Evolutionary conservation across 2,113 vertebrate species (phyloP).

Genomic region (Hemiprocne comata): DNA sequence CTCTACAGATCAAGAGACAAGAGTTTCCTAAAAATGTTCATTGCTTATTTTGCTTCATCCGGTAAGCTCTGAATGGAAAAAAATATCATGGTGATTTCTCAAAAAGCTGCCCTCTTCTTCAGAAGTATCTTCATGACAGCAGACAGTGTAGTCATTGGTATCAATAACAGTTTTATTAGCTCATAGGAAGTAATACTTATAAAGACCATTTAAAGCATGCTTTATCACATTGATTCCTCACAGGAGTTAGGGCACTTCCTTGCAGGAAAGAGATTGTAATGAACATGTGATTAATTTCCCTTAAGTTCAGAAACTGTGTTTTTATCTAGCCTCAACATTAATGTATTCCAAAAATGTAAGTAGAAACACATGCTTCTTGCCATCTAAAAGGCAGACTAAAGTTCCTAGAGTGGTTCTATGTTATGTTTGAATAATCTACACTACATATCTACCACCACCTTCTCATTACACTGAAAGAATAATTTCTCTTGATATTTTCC

Average conservation of each 20-base stretch:
- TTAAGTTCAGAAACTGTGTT: not conserved
- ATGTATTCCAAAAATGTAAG: not conserved
- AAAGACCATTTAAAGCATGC: not conserved
- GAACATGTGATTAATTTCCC: not conserved
- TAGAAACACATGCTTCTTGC: not conserved
- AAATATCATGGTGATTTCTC: not conserved
- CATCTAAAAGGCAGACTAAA: not conserved
- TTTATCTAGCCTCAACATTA: not conserved
- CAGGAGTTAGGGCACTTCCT: not conserved
- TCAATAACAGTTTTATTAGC: not conserved
- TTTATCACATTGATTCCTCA: not conserved
- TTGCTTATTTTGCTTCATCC: not conserved
- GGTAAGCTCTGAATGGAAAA: not conserved
- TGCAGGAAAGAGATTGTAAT: not conserved
- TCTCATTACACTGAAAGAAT: not conserved
- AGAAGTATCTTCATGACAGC: not conserved
- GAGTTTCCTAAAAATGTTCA: not conserved
- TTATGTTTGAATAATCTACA: not conserved
- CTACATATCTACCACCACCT: not conserved
- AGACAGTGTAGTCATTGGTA: not conserved
- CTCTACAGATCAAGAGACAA: not conserved
- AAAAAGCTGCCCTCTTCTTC: not conserved
- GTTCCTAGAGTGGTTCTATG: not conserved
- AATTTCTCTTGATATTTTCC: not conserved
- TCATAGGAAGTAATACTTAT: not conserved